Base-by-base conservation (phyloP, 2,113 vertebrate species). In the Pipa parva region DNA sequence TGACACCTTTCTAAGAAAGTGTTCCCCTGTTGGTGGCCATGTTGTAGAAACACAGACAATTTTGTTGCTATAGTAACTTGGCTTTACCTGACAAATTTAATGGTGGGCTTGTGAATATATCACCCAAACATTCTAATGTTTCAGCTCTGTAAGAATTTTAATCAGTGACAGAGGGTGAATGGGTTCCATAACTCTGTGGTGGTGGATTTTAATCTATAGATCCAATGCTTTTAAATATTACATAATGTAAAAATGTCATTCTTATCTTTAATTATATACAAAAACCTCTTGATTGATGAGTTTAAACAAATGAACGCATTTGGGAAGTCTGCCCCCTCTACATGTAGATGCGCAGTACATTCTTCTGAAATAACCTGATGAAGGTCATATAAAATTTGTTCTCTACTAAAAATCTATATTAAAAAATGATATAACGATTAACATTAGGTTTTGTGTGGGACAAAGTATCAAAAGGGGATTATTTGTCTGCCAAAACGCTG, bases 51-150 rank as follows among this genome's bases (percentile, higher is more conserved):
- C 54, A n/a, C 26, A 29, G 61, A 52, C 21, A 33, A 37, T 52
- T 70, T 42, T 11, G 66, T 54, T 70, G 17, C 66, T 54, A 54
- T 61, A 22, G 48, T 29, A 45, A 70, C 18, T 11, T 5, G 39
- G 31, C 15, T 60, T 68, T 61, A 54, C 58, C 42, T 70, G 66
- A 69, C 65, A 60, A 48, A 21, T 70, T 70, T 70, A 60, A 61
- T 54, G 51, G 48, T 61, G 6, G 48, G 33, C 24, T 42, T 49
- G 26, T 61, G 65, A 60, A 50, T 49, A 29, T 60, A 54, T 61
- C 57, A 61, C 66, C 66, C 48, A 61, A 60, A 61, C 66, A 52
- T 60, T 70, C 57, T 70, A 45, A 60, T 29, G 52, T 70, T 69
- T 54, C 57, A 70, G 57, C 42, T 25, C 58, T 70, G 66, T 57